A percentile compares a stretch with the other conserved stretches of the same genome.
Evolutionary conservation across 2,113 vertebrate species (phyloP).

Genomic region (Chaenocephalus aceratus): DNA sequence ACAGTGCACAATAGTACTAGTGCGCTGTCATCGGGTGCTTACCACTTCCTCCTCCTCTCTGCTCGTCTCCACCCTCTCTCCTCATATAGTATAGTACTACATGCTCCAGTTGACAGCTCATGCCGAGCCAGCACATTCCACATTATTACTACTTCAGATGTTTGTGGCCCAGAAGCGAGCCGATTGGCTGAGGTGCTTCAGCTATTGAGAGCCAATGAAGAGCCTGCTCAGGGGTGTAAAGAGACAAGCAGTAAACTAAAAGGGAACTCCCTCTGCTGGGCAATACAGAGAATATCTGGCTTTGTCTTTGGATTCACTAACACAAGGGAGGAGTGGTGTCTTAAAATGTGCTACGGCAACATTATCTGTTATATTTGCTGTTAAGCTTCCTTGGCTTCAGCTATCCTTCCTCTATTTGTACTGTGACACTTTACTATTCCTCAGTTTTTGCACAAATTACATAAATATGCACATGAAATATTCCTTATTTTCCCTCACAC

Average conservation of each 20-base stretch:
- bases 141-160: conserved; percentile 87
- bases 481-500: neutral
- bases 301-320: conserved; percentile 2
- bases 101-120: conserved; percentile 84
- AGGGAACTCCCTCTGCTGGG: conserved; percentile 66
- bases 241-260: conserved; percentile 73
- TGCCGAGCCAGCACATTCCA: conserved; percentile 85
- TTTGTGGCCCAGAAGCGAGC: conserved; percentile 77
- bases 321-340: neutral
- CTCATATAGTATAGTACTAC: conserved; percentile 80
- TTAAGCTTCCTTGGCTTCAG: neutral
- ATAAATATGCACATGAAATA: neutral
- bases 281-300: conserved; percentile 6
- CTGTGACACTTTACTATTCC: neutral
- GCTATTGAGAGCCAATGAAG: conserved; percentile 81
- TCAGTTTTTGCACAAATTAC: too few relatives aligned
- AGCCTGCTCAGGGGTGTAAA: conserved; percentile 68
- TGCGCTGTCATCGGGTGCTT: conserved; percentile 70
- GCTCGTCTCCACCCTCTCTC: conserved; percentile 46
- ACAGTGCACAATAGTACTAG: conserved; percentile 33
- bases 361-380: neutral
- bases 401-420: neutral
- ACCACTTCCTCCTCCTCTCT: conserved; percentile 57
- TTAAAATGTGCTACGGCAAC: neutral
- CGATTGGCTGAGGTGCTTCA: conserved; percentile 80